phyloP scores from a whole-genome alignment of 2,888 invertebrate species.

The Cheilosia variabilis region DNA sequence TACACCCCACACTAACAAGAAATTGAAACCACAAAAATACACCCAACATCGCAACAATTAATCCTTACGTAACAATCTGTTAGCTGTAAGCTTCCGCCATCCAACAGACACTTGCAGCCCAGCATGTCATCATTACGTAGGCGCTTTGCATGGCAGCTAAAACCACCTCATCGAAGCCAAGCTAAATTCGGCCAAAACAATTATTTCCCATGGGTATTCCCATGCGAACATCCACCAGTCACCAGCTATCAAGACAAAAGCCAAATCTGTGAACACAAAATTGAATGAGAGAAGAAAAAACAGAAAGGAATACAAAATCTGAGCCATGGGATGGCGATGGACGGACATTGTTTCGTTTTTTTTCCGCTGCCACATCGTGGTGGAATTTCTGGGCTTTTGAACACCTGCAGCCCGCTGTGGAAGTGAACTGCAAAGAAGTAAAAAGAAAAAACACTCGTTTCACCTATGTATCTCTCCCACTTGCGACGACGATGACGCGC shows the following conservation, averaged over 20 bases:
- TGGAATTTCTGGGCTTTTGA: conserved; percentile 73
- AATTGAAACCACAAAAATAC: too few species aligned
- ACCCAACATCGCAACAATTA: neutral
- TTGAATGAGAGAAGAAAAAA: conserved; percentile 35
- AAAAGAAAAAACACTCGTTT: conserved; percentile 60
- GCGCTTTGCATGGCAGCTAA: conserved; percentile 21
- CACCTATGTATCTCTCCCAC: conserved; percentile 70
- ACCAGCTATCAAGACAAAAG: conserved; percentile 10
- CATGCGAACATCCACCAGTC: conserved; percentile 42
- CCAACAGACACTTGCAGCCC: conserved; percentile 1
- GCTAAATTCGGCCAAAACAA: conserved; percentile 62
- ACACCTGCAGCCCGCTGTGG: conserved; percentile 66
- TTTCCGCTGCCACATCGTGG: conserved; percentile 46
- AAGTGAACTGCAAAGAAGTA: conserved; percentile 22
- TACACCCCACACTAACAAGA: too few species aligned
- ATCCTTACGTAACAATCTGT: conserved; percentile 27
- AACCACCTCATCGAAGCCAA: conserved; percentile 21
- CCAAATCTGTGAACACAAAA: conserved; percentile 50
- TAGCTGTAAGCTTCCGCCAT: conserved; percentile 11
- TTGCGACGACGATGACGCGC: conserved; percentile 47
- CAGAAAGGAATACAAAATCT: conserved; percentile 37
- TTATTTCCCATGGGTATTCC: conserved; percentile 64
- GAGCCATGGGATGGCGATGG: conserved; percentile 39
- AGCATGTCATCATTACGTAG: conserved; percentile 10
- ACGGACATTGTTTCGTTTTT: conserved; percentile 39